Base-by-base conservation (phyloP, 2,113 vertebrate species). In the Ibidorhyncha struthersii region DNA sequence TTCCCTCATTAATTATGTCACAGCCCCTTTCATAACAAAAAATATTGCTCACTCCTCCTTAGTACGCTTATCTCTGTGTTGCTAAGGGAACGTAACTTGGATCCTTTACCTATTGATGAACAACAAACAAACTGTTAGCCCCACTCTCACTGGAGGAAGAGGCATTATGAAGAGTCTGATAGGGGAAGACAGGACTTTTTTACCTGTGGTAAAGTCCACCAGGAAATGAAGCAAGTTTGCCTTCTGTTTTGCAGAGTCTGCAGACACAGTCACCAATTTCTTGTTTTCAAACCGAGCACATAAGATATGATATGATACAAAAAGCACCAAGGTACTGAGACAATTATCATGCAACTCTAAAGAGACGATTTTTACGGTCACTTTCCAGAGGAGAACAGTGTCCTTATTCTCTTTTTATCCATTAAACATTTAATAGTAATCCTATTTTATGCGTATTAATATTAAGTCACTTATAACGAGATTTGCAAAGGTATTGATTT, bases 401-500 rank as follows among this genome's bases (percentile, higher is more conserved):
- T 20, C 89, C 26, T 65, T 79, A 65, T 55, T 89, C 14, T 71
- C 36, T 85, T 94, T 94, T 72, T 79, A 87, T 45, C n/a, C 82
- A 69, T 85, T n/a, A 85, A 93, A 87, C 2, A 82, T 80, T 69
- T 89, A 82, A 80, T 17, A 83, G 47, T 63, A 95, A 90, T 93
- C 90, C n/a, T 86, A 52, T 93, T 92, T 89, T 73, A 92, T 81
- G 85, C 9, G 0, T 83, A 86, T 86, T 93, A 85, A 86, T 95
- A 89, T 88, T 50, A 88, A 88, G n/a, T 86, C 61, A 69, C 50
- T 83, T 70, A 43, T 27, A 92, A 73, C 0, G 0, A 96, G 67
- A 92, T 93, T 93, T 93, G 71, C 32, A 74, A 92, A 96, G 55
- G 29, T 94, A 96, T 66, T 82, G 90, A 93, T 96, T 96, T 96